phyloP scores from a whole-genome alignment of 2,113 vertebrate species.

The Psilopsiagon aurifrons region DNA sequence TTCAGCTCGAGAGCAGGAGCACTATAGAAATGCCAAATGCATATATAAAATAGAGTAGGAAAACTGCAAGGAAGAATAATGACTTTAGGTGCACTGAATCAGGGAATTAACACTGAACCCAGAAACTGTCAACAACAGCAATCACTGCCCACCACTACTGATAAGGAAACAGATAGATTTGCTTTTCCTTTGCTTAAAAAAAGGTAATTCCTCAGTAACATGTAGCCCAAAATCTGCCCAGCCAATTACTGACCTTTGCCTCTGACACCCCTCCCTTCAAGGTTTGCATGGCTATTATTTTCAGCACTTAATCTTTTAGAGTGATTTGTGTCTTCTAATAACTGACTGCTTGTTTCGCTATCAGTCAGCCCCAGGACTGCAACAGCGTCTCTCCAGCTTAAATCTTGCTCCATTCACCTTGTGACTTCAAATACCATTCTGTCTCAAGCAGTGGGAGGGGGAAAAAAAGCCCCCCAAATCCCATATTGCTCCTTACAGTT shows the following conservation, averaged over 20 bases:
- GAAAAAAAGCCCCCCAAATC: slow-evolving; percentile 5
- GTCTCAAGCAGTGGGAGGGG: not conserved
- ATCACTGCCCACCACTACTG: not conserved
- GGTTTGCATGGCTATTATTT: slow-evolving; percentile 56
- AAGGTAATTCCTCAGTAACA: not conserved
- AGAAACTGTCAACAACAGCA: not conserved
- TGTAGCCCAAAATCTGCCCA: slow-evolving; percentile 1
- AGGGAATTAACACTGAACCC: not conserved
- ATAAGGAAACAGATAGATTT: not conserved
- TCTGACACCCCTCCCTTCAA: not conserved
- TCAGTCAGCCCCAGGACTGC: slow-evolving; percentile 47
- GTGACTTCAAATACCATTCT: not conserved
- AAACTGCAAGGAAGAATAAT: slow-evolving; percentile 12
- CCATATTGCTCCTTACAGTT: slow-evolving; percentile 23
- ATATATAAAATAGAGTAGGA: not conserved
- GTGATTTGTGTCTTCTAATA: slow-evolving; percentile 53
- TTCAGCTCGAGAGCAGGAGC: not conserved
- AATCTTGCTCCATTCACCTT: slow-evolving; percentile 21
- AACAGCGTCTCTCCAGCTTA: not conserved
- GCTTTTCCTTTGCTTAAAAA: not conserved
- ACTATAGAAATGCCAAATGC: not conserved
- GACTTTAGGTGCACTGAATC: not conserved
- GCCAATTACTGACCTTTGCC: slow-evolving; percentile 56
- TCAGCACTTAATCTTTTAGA: slow-evolving; percentile 43
- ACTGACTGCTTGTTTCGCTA: slow-evolving; percentile 50